A percentile compares a stretch with the other conserved stretches of the same genome.
These are phyloP conservation scores for Cheiracanthium punctorium DNA, from an alignment of 2,888 invertebrate genomes.

Conservation along the genomic window DNA sequence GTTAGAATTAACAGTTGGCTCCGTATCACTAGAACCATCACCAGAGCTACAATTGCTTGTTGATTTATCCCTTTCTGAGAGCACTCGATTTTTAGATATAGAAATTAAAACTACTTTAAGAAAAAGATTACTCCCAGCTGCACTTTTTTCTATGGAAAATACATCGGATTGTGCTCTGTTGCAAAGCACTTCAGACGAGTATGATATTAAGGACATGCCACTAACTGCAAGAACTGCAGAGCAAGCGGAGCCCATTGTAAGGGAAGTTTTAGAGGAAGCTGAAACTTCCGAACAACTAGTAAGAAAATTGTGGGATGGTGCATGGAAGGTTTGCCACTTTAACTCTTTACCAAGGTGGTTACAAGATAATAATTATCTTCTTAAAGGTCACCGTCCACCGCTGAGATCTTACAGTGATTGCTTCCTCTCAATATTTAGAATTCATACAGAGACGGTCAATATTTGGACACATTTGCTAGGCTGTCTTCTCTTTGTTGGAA, in stretches of 20 bases:
- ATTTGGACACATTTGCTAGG: slow-evolving; percentile 97
- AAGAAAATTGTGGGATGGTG: slow-evolving; percentile 83
- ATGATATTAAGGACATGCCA: slow-evolving; percentile 55
- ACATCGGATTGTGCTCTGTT: slow-evolving; percentile 9
- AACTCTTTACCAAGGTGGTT: slow-evolving; percentile 91
- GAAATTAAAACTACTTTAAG: too few species aligned
- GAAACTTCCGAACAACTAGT: slow-evolving; percentile 72
- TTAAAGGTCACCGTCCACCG: slow-evolving; percentile 96
- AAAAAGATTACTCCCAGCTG: too few species aligned
- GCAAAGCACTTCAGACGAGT: slow-evolving; percentile 53
- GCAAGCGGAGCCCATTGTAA: slow-evolving; percentile 95
- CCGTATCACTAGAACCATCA: too few species aligned
- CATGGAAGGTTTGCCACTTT: slow-evolving; percentile 93
- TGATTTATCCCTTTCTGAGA: too few species aligned
- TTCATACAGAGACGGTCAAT: slow-evolving; percentile 99
- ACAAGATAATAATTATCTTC: slow-evolving; percentile 97
- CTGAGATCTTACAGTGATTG: slow-evolving; percentile 96
- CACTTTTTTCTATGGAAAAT: too few species aligned
- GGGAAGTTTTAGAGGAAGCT: slow-evolving; percentile 78
- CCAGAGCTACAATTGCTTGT: too few species aligned
- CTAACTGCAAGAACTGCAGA: slow-evolving; percentile 77
- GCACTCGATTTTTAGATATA: too few species aligned
- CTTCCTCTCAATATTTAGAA: slow-evolving; percentile 97
- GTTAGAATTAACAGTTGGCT: too few species aligned
- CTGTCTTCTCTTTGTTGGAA: slow-evolving; percentile 79